These are phyloP conservation scores for Iphiclides podalirius DNA, from an alignment of 2,888 invertebrate species.

Conservation along the genomic window DNA sequence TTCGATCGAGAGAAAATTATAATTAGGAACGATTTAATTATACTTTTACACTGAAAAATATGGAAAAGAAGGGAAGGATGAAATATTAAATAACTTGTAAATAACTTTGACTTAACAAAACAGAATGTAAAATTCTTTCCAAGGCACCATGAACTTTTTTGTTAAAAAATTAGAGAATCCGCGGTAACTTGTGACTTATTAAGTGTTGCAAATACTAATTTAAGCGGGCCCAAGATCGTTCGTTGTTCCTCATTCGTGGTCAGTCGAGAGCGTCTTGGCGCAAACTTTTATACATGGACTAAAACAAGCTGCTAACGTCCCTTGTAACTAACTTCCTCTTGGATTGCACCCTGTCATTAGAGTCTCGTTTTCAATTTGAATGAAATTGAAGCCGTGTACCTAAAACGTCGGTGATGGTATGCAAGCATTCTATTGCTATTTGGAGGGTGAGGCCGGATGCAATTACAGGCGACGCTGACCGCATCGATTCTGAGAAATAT, in stretches of 20 bases:
- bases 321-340: conserved; percentile 32
- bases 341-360: conserved; percentile 7
- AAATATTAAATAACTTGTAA: neutral
- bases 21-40: neutral
- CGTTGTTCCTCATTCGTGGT: conserved; percentile 44
- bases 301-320: conserved; percentile 25
- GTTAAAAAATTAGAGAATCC: conserved; percentile 32
- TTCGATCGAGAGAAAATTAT: neutral
- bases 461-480: conserved; percentile 67
- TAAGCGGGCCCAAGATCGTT: conserved; percentile 56
- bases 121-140: conserved; percentile 40
- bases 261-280: conserved; percentile 47
- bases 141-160: conserved; percentile 38
- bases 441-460: conserved; percentile 55
- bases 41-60: too few species aligned
- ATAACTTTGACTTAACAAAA: conserved; percentile 17
- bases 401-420: conserved; percentile 25
- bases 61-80: too few species aligned
- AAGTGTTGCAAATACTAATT: conserved; percentile 55
- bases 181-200: conserved; percentile 42
- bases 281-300: conserved; percentile 46
- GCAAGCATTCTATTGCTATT: conserved; percentile 43
- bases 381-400: conserved; percentile 8
- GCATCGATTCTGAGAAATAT: conserved; percentile 50
- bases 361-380: conserved; percentile 13